phyloP scores from a whole-genome alignment of 2,888 invertebrate genomes.

The Lasioglossum leucozonium region DNA sequence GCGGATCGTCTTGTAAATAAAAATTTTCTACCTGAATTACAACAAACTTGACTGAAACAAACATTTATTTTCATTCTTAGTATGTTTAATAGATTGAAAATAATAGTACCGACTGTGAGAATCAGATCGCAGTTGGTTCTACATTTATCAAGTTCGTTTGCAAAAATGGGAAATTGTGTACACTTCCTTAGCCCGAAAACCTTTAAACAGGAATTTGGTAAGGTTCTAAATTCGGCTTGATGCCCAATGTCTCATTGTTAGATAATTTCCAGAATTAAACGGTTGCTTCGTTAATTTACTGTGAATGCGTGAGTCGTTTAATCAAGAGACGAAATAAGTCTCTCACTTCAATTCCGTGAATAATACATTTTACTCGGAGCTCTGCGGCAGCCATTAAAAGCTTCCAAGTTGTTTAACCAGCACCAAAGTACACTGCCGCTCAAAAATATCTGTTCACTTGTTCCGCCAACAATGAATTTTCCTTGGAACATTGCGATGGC shows the following conservation, averaged over 20 bases:
- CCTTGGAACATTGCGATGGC: background rate
- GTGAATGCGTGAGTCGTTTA: background rate
- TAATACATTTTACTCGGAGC: background rate
- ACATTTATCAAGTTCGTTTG: background rate
- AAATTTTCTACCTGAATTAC: too few relatives aligned
- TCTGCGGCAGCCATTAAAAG: background rate
- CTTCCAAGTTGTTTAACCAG: slow-evolving; percentile 47
- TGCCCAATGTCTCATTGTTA: too few relatives aligned
- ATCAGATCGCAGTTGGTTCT: too few relatives aligned
- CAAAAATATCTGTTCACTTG: background rate
- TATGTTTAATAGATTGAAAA: too few relatives aligned
- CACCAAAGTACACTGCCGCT: slow-evolving; percentile 12
- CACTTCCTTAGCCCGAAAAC: background rate
- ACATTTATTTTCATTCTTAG: too few relatives aligned
- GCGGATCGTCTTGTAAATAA: too few relatives aligned
- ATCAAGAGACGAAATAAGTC: slow-evolving; percentile 15
- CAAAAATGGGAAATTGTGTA: background rate
- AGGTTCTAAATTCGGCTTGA: background rate
- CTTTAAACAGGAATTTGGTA: background rate
- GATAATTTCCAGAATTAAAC: slow-evolving; percentile 2
- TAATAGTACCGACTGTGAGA: too few relatives aligned
- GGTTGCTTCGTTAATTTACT: background rate
- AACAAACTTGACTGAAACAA: too few relatives aligned
- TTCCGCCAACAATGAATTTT: slow-evolving; percentile 2
- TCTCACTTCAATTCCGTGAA: slow-evolving; percentile 4